Evolutionary conservation across 2,797 vertebrate genomes (phyloP).

Genomic region (Prionace glauca): DNA sequence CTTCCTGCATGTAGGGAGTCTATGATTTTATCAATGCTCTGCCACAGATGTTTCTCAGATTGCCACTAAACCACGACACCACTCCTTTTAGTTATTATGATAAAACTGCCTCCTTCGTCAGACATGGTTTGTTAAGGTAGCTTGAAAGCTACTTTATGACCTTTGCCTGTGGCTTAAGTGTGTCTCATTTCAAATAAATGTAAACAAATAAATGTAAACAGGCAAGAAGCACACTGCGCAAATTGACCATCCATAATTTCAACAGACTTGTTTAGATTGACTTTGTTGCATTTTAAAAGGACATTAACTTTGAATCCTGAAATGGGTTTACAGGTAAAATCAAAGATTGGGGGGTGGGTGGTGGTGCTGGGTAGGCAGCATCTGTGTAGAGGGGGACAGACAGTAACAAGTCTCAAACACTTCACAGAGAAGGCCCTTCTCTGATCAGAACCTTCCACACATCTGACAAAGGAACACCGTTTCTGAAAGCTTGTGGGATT

Average conservation of each 20-base stretch:
- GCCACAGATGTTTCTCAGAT: neutral
- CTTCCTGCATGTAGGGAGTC: no score
- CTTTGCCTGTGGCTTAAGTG: neutral
- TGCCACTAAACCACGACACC: neutral
- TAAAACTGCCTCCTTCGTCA: neutral
- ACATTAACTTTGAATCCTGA: neutral
- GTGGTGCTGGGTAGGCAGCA: no score
- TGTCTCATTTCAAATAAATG: neutral
- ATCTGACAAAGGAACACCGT: no score
- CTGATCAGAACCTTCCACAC: no score
- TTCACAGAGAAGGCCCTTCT: no score
- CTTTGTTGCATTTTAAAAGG: neutral
- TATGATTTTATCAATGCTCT: neutral
- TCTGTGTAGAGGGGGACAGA: no score
- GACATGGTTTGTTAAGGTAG: neutral
- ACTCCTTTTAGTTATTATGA: no score
- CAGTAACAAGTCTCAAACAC: no score
- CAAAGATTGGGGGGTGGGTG: neutral
- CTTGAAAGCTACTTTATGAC: neutral
- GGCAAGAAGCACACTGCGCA: neutral
- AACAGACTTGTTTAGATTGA: neutral
- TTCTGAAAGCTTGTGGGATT: no score
- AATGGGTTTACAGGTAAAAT: neutral
- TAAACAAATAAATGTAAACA: neutral
- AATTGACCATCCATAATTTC: neutral